Conservation (phyloP, 2,797 vertebrate species). For the Smutsia temminckii region DNA sequence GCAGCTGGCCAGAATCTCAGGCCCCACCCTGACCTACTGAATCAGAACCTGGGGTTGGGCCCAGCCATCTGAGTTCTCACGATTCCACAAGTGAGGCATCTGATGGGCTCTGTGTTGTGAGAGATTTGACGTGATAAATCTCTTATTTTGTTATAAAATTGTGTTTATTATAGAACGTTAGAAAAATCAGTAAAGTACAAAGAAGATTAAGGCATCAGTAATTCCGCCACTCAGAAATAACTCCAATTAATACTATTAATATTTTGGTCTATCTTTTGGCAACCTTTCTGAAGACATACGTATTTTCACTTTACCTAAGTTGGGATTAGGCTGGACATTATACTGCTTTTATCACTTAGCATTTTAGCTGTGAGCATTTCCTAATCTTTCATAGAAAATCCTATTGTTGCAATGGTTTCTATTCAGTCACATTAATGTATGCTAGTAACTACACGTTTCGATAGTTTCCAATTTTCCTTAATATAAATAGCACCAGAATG, state of each 20-base stretch:
- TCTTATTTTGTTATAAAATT: not conserved
- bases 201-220: not conserved
- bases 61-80: not conserved
- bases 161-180: not conserved
- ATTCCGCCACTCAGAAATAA: slow-evolving; percentile 36
- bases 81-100: not conserved
- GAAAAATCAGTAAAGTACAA: slow-evolving; percentile 14
- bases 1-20: not conserved
- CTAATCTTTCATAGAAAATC: slow-evolving; percentile 23
- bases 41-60: not conserved
- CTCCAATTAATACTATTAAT: not conserved
- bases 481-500: not conserved
- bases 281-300: not conserved
- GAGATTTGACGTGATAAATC: not conserved
- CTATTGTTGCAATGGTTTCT: not conserved
- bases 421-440: not conserved
- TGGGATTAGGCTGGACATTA: not conserved
- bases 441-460: not conserved
- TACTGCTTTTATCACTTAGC: not conserved
- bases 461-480: not conserved
- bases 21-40: not conserved
- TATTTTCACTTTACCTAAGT: not conserved
- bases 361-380: slow-evolving; percentile 28
- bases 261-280: not conserved
- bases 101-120: not conserved